Evolutionary conservation across 2,797 vertebrate genomes (phyloP).

Genomic region (Thunnus albacares): DNA sequence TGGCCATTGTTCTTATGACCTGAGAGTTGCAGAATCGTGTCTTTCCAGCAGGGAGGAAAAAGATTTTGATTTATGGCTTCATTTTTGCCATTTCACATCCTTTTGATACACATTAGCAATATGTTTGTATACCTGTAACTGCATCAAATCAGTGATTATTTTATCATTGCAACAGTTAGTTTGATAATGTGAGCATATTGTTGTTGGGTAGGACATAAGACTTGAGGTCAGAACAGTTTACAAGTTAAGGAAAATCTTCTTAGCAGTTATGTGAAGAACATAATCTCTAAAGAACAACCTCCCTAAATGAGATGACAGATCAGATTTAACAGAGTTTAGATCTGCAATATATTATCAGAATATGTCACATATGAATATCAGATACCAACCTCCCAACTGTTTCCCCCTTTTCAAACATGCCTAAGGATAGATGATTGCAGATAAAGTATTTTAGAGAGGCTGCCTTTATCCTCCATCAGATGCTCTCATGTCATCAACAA

Average conservation of each 20-base stretch:
- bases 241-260: neutral
- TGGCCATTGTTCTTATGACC: neutral
- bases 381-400: neutral
- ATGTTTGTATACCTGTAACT: neutral
- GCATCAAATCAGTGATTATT: neutral
- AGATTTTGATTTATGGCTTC: too few relatives aligned
- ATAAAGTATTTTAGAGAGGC: neutral
- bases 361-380: neutral
- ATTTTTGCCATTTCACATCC: neutral
- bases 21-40: neutral
- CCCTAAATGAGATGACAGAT: neutral
- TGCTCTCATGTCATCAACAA: neutral
- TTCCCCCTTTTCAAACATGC: neutral
- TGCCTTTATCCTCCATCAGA: neutral
- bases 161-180: neutral
- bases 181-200: neutral
- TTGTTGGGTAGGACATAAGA: neutral
- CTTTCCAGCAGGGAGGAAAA: too few relatives aligned
- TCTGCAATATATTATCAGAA: neutral
- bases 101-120: neutral
- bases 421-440: neutral
- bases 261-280: constrained; percentile 2
- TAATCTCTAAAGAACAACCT: neutral
- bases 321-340: constrained; percentile 4
- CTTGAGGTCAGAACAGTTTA: neutral